Evolutionary conservation across 2,888 invertebrate genomes (phyloP), one percentile per base, ranked within the genome.

Genomic region (Euzophera pinguis): DNA sequence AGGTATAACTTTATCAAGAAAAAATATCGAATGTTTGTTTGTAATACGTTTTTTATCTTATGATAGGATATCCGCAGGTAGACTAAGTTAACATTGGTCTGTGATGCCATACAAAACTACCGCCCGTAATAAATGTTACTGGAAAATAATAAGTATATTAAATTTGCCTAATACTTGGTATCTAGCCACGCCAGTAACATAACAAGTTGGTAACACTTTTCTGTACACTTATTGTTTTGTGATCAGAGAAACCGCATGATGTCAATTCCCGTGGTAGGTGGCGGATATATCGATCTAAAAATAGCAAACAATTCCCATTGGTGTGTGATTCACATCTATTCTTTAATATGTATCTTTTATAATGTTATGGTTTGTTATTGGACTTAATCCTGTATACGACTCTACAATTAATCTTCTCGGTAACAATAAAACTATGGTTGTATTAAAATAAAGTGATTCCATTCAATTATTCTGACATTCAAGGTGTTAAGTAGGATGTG

Each of bases 231-330:
- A 35, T 3, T n/a, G 12, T 35, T 35, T 35, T 35, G 12, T 35
- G 10, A n/a, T 4, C 12, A 27, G 12, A 42, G 22, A 43, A 43
- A 43, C 43, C 13, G 13, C 17, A 17, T 22, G 3, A 7, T 45
- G 32, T 45, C 13, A 14, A 14, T 32, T 14, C 29, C 29, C 32
- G 29, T 29, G 43, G 43, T 45, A 32, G 43, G 43, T 45, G 43
- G 43, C 43, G 32, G 29, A 32, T 13, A 45, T 45, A 29, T 45
- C 43, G 43, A 45, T 45, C 29, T 32, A 45, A 45, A 45, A 32
- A 45, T 45, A 45, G 43, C 29, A 14, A 45, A 42, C 22, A 42
- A 45, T 45, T 29, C 32, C 43, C 43, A 4, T 27, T 32, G 29
- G 17, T 22, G 29, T 29, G 43, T 45, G 43, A 29, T 13, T 45